These are phyloP conservation scores for Geodia barretti DNA, from an alignment of 37 sponge, comb jelly and placozoan genomes.

Conservation along the genomic window DNA sequence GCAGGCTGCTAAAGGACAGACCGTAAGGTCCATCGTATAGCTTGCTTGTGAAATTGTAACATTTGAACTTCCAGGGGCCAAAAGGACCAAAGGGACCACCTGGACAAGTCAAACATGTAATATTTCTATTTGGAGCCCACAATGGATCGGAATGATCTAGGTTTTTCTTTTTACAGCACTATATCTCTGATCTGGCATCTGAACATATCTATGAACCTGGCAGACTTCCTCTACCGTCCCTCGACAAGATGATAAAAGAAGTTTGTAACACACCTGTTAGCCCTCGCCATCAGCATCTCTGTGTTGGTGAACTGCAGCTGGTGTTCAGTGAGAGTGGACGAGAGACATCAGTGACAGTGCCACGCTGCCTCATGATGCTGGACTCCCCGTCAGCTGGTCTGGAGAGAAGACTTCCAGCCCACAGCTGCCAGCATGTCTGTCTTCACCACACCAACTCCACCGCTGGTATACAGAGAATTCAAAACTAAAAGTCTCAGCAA, in stretches of 20 bases:
- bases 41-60: background rate
- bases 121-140: no score
- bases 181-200: background rate
- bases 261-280: background rate
- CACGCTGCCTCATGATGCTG: background rate
- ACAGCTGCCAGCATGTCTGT: constrained; percentile 41
- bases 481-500: background rate
- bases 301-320: background rate
- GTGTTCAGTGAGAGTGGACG: background rate
- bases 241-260: constrained; percentile 1
- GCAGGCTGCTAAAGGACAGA: background rate
- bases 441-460: constrained; percentile 5
- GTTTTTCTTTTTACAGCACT: background rate
- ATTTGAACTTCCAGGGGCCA: constrained; percentile 9
- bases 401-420: constrained; percentile 21
- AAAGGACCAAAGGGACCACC: constrained; percentile 44
- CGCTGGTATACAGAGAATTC: background rate
- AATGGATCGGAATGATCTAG: no score
- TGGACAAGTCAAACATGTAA: constrained; percentile 17
- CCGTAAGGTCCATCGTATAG: background rate
- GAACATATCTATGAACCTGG: background rate
- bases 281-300: constrained; percentile 10
- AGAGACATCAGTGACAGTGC: background rate
- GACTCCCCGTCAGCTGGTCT: background rate
- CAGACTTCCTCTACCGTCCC: background rate